These are phyloP conservation scores for Eugnorisma glareosa DNA, from an alignment of 2,888 invertebrate species.

Conservation along the genomic window DNA sequence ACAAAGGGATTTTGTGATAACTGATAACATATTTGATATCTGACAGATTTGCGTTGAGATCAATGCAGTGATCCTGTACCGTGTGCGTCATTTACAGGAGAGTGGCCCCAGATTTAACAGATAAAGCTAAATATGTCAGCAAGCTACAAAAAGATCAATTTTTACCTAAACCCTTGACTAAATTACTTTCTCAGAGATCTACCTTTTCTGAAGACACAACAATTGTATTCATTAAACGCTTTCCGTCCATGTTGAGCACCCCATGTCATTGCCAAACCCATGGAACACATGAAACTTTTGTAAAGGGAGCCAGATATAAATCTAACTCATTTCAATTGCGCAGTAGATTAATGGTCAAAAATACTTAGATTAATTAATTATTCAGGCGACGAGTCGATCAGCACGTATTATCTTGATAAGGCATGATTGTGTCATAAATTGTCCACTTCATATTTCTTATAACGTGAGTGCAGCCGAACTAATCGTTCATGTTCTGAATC, in stretches of 20 bases:
- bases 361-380: slow-evolving; percentile 11
- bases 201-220: neutral
- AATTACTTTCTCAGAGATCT: neutral
- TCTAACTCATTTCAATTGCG: neutral
- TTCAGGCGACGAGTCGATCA: slow-evolving; percentile 32
- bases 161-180: fast-evolving
- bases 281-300: neutral
- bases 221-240: neutral
- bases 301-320: neutral
- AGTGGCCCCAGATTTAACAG: neutral
- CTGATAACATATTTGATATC: neutral
- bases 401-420: slow-evolving; percentile 26
- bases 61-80: neutral
- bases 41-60: neutral
- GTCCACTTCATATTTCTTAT: neutral
- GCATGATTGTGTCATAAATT: slow-evolving; percentile 14
- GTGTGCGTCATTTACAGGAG: neutral
- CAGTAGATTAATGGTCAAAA: slow-evolving; percentile 15
- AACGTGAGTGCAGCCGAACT: neutral
- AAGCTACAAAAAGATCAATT: neutral
- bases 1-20: neutral
- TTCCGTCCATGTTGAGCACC: neutral
- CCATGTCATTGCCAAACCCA: neutral
- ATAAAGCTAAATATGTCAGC: neutral
- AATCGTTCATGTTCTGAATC: neutral